A percentile compares a stretch with the other conserved stretches of the same genome.
Conservation (phyloP, 2,888 invertebrate species). For the Pterostichus niger region DNA sequence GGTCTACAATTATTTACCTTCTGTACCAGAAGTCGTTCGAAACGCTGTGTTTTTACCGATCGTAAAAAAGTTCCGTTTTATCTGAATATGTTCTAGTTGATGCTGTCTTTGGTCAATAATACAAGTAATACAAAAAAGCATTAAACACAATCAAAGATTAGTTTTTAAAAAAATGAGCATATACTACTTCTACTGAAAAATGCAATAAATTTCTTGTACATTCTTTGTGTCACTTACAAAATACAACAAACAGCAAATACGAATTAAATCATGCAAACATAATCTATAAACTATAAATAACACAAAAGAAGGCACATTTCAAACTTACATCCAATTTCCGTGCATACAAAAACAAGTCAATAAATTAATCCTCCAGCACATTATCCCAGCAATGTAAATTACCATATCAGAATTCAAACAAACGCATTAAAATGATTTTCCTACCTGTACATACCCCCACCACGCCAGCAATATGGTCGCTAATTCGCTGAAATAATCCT, state of each 20-base stretch:
- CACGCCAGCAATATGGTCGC: neutral
- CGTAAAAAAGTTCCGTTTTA: too few species aligned
- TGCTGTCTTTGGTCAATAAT: too few species aligned
- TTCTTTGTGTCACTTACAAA: neutral
- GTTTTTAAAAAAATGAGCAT: too few species aligned
- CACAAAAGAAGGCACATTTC: slow-evolving; percentile 36
- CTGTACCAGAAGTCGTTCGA: too few species aligned
- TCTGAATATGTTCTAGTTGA: too few species aligned
- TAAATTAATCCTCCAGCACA: slow-evolving; percentile 11
- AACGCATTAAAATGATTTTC: slow-evolving; percentile 30
- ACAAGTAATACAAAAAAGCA: too few species aligned
- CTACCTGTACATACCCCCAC: neutral
- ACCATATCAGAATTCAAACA: slow-evolving; percentile 22
- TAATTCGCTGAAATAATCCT: slow-evolving; percentile 24
- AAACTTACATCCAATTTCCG: slow-evolving; percentile 36
- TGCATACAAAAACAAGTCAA: slow-evolving; percentile 25
- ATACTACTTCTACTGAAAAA: neutral
- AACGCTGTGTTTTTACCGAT: too few species aligned
- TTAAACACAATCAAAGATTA: too few species aligned
- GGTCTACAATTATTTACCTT: too few species aligned
- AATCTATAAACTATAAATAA: slow-evolving; percentile 47
- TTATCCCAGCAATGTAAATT: slow-evolving; percentile 17
- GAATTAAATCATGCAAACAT: slow-evolving; percentile 42
- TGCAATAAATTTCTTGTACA: neutral
- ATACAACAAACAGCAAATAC: neutral